These are phyloP conservation scores for Netelia virgata DNA, from an alignment of 2,888 invertebrate species.

Conservation along the genomic window DNA sequence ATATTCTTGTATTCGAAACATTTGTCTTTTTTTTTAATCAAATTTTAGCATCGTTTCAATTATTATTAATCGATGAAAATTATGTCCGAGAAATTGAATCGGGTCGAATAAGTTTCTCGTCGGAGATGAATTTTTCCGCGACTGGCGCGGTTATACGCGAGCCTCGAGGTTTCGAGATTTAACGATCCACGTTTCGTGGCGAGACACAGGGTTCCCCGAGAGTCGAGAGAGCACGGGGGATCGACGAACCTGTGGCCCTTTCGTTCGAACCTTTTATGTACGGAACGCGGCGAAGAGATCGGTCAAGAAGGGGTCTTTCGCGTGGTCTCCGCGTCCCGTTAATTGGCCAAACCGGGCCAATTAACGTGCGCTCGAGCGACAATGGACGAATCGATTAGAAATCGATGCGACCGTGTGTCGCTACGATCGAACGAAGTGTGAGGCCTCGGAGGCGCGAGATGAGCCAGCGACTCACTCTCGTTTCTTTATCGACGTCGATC, in stretches of 20 bases:
- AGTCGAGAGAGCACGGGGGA: neutral
- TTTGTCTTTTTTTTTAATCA: neutral
- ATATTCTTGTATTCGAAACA: neutral
- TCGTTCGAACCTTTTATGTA: conserved; percentile 19
- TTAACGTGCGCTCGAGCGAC: conserved; percentile 78
- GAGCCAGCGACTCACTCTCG: conserved; percentile 62
- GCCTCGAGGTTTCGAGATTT: conserved; percentile 1
- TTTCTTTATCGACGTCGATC: conserved; percentile 25
- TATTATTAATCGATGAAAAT: too few relatives aligned
- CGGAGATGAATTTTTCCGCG: too few relatives aligned
- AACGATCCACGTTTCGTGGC: neutral
- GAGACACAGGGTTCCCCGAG: neutral
- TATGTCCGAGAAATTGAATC: too few relatives aligned
- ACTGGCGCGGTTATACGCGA: neutral
- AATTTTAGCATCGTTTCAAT: too few relatives aligned
- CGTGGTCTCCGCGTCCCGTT: conserved; percentile 59
- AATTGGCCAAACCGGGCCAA: conserved; percentile 77
- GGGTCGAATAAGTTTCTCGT: too few relatives aligned
- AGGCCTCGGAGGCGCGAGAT: conserved; percentile 71
- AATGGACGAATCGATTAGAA: conserved; percentile 82
- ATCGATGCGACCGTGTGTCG: conserved; percentile 81
- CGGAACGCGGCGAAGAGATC: neutral
- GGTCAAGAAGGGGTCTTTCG: neutral
- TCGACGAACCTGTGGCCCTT: neutral
- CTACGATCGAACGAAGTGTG: conserved; percentile 76